A percentile compares a stretch with the other conserved stretches of the same genome.
phyloP scores from a whole-genome alignment of 2,113 vertebrate species.

The Rattus norvegicus region DNA sequence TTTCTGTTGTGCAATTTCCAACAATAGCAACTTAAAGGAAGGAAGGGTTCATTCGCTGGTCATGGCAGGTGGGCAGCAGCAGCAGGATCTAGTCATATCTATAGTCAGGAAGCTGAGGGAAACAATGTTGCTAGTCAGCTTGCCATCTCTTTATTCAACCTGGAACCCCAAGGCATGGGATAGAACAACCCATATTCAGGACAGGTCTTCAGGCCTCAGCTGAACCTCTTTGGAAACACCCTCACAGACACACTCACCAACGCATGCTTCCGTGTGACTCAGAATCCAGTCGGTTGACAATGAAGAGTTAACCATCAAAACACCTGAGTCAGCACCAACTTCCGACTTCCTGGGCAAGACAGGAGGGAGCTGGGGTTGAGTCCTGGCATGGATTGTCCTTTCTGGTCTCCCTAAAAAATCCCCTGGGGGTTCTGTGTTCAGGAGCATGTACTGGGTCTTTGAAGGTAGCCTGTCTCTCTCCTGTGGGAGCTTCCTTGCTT shows the following conservation, averaged over 20 bases:
- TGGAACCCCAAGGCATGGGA: neutral
- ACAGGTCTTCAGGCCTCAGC: neutral
- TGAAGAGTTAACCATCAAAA: neutral
- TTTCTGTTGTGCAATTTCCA: neutral
- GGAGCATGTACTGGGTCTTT: neutral
- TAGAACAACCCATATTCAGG: neutral
- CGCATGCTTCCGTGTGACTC: neutral
- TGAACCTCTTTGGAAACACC: neutral
- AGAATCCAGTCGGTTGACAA: neutral
- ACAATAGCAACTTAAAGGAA: neutral
- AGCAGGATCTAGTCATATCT: neutral
- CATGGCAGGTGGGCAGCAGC: too few species aligned
- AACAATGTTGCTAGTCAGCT: neutral
- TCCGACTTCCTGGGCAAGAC: rapidly evolving
- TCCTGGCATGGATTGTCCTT: neutral
- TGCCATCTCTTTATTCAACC: neutral
- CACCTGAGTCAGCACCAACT: neutral
- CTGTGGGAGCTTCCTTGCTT: neutral
- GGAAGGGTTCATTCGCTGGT: neutral
- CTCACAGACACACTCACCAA: neutral
- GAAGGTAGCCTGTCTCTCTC: too few species aligned
- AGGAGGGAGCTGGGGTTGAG: neutral
- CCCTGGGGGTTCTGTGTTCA: neutral
- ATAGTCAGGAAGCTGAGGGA: neutral
- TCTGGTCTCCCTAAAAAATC: neutral